Evolutionary conservation across 1,140 invertebrate genomes (phyloP).

Genomic region (Berghia stephanieae): DNA sequence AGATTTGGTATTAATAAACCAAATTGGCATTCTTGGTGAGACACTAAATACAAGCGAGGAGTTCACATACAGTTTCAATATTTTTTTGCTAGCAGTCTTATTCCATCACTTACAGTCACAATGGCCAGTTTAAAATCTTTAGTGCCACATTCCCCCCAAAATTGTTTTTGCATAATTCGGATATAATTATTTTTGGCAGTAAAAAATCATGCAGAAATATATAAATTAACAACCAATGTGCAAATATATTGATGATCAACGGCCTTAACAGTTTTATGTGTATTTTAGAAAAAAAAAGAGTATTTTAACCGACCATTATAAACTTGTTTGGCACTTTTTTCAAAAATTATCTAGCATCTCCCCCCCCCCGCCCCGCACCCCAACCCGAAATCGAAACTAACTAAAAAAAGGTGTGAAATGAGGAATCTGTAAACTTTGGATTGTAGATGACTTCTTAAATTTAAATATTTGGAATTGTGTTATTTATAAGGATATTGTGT

Average conservation of each 20-base stretch:
- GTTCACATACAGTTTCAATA: not conserved
- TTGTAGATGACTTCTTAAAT: not conserved
- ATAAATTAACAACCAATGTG: no score
- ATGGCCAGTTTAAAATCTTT: not conserved
- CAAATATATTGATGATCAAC: no score
- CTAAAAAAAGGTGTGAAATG: no score
- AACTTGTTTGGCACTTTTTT: no score
- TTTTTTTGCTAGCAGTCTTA: not conserved
- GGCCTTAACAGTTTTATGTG: no score
- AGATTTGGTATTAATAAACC: not conserved
- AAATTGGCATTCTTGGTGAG: not conserved
- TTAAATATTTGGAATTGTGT: no score
- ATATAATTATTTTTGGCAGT: not conserved
- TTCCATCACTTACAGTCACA: not conserved
- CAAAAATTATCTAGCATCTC: no score
- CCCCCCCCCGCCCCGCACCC: no score
- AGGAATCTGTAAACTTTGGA: not conserved
- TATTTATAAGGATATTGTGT: slow-evolving; percentile 7
- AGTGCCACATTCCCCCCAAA: not conserved
- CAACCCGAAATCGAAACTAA: no score
- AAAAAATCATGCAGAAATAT: no score
- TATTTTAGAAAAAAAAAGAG: no score
- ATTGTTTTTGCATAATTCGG: not conserved
- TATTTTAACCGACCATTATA: no score
- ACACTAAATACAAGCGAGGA: not conserved